phyloP scores from a whole-genome alignment of 2,113 vertebrate genomes.

The Tenrec ecaudatus region DNA sequence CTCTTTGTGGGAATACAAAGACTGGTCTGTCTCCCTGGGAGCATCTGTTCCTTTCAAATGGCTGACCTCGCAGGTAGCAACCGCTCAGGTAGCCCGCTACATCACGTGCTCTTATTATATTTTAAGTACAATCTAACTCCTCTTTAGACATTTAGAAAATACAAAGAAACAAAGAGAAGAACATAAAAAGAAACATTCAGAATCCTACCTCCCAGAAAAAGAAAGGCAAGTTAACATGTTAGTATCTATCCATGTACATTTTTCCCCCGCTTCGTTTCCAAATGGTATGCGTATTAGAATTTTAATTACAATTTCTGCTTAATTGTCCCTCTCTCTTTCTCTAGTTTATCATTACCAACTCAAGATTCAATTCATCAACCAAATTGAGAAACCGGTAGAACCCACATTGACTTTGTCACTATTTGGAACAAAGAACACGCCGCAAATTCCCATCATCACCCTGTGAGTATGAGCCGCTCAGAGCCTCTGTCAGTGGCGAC shows the following conservation, averaged over 20 bases:
- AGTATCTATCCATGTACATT: not conserved
- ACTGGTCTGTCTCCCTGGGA: too few species aligned
- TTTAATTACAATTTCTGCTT: not conserved
- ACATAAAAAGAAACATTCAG: not conserved
- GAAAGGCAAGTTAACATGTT: not conserved
- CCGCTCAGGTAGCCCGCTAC: too few species aligned
- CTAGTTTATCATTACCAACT: slow-evolving; percentile 96
- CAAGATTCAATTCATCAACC: slow-evolving; percentile 93
- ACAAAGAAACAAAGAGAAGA: not conserved
- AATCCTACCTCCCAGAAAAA: not conserved
- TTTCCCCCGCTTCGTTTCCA: not conserved
- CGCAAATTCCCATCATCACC: slow-evolving; percentile 88
- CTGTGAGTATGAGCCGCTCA: slow-evolving; percentile 88
- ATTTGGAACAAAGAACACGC: slow-evolving; percentile 91
- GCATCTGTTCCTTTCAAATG: too few species aligned
- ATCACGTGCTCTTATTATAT: not conserved
- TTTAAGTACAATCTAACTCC: not conserved
- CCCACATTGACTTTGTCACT: slow-evolving; percentile 90
- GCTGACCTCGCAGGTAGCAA: too few species aligned
- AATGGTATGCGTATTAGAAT: not conserved
- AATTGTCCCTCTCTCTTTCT: not conserved
- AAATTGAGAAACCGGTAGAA: slow-evolving; percentile 84
- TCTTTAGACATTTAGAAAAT: not conserved
- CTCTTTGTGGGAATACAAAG: too few species aligned
- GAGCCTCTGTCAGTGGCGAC: accelerated